phyloP scores from a whole-genome alignment of 2,113 vertebrate species.

The Lepus americanus region DNA sequence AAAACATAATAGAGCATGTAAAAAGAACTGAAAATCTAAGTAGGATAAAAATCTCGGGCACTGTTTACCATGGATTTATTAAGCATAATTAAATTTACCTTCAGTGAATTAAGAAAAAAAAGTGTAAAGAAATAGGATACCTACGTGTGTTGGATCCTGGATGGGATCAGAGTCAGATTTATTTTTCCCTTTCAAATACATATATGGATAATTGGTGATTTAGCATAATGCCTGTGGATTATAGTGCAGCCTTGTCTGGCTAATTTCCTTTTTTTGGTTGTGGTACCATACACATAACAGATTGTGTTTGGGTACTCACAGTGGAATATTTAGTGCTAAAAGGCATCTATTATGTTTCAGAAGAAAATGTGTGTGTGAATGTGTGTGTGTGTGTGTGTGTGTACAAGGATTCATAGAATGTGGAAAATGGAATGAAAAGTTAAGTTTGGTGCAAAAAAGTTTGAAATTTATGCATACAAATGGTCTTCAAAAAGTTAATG shows the following conservation, averaged over 20 bases:
- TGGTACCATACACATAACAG: background rate
- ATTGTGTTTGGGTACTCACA: constrained; percentile 5
- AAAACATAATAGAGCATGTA: background rate
- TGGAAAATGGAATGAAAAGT: too few relatives aligned
- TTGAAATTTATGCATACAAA: too few relatives aligned
- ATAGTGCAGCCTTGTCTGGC: background rate
- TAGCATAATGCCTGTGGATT: background rate
- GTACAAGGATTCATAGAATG: too few relatives aligned
- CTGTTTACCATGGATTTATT: background rate
- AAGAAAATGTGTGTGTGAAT: background rate
- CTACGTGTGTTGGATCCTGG: background rate
- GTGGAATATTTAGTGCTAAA: constrained; percentile 41
- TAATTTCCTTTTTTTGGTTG: constrained; percentile 21
- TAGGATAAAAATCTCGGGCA: background rate
- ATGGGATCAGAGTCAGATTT: background rate
- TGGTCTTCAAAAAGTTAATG: too few relatives aligned
- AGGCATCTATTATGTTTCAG: background rate
- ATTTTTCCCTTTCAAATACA: background rate
- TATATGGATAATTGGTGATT: background rate
- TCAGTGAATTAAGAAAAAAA: background rate
- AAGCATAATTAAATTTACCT: background rate
- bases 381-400: background rate
- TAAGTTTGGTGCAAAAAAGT: too few relatives aligned
- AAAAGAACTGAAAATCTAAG: constrained; percentile 2
- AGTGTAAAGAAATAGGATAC: background rate